Conservation (phyloP, 2,797 vertebrate genomes). For the Lepidocolaptes lacrymiger region DNA sequence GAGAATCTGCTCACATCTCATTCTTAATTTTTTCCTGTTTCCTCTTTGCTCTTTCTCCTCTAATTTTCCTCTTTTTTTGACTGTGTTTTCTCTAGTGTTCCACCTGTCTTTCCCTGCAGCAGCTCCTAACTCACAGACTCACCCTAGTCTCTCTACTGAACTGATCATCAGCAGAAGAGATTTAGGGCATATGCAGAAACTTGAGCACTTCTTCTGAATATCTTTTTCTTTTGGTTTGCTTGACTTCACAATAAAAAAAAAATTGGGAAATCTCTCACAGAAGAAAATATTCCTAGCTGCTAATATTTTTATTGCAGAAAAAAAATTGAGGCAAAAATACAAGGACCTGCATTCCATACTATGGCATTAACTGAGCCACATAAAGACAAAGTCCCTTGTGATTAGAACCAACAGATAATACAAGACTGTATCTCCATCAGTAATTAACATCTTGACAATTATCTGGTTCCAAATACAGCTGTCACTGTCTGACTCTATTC, state of each 20-base stretch:
- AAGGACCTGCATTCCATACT: neutral
- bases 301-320: neutral
- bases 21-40: neutral
- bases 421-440: neutral
- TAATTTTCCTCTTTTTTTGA: neutral
- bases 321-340: neutral
- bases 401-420: neutral
- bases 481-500: neutral
- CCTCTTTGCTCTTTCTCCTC: neutral
- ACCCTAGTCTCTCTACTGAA: neutral
- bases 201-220: neutral
- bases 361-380: accelerated
- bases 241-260: neutral
- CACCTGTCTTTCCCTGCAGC: neutral
- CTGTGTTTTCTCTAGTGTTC: neutral
- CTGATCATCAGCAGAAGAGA: neutral
- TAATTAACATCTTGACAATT: neutral
- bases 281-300: neutral
- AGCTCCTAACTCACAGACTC: neutral
- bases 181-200: neutral
- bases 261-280: neutral
- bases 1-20: neutral
- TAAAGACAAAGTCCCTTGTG: neutral
- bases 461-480: neutral
- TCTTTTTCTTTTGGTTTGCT: neutral